Evolutionary conservation across 2,888 invertebrate species (phyloP).

Genomic region (Argyra leucocephala): DNA sequence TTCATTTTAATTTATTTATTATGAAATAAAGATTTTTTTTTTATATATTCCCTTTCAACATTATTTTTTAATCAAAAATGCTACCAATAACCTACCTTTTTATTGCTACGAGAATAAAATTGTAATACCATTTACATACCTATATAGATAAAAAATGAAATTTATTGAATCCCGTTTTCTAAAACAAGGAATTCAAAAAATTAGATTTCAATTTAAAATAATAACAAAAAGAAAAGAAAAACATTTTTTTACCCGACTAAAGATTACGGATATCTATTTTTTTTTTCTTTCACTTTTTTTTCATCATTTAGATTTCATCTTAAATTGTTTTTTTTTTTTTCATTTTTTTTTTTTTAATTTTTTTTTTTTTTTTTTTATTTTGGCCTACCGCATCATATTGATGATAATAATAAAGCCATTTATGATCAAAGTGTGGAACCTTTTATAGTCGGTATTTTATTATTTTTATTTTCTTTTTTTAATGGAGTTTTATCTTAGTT

Average conservation of each 20-base stretch:
- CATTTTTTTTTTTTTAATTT: not conserved
- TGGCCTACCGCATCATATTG: slow-evolving; percentile 4
- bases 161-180: no score
- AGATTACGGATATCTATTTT: not conserved
- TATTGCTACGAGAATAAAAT: no score
- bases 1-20: no score
- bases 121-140: no score
- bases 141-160: no score
- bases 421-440: slow-evolving; percentile 3
- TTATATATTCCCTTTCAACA: no score
- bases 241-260: not conserved
- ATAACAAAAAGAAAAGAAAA: not conserved
- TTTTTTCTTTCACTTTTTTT: not conserved
- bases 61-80: no score
- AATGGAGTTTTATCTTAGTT: not conserved
- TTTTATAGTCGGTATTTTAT: not conserved
- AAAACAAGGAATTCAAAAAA: no score
- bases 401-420: not conserved
- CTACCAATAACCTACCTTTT: no score
- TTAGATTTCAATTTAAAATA: no score
- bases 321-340: not conserved
- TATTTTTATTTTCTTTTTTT: not conserved
- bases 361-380: not conserved
- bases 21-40: no score
- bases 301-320: not conserved